These are phyloP conservation scores for Rhinoderma darwinii DNA, from an alignment of 2,113 vertebrate genomes.

Conservation along the genomic window DNA sequence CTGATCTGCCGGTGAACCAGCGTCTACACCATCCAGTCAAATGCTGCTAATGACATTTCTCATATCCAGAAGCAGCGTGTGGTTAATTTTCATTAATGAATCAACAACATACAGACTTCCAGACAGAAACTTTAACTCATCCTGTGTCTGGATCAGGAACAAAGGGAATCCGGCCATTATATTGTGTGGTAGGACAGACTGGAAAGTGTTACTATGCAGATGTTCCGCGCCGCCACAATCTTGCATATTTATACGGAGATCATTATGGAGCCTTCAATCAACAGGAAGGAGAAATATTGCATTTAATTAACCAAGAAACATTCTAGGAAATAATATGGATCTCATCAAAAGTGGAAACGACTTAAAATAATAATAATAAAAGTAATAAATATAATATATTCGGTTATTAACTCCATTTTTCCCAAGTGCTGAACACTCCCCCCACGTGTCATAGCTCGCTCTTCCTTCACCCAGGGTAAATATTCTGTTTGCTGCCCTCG, in stretches of 20 bases:
- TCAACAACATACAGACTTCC: background rate
- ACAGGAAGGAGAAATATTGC: background rate
- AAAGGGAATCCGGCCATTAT: background rate
- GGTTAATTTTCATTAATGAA: constrained; percentile 24
- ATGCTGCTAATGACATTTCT: constrained; percentile 28
- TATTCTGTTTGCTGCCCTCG: too few relatives aligned
- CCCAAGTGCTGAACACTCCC: too few relatives aligned
- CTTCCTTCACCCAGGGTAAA: too few relatives aligned
- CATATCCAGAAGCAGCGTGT: constrained; percentile 24
- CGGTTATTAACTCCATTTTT: too few relatives aligned
- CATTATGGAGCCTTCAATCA: background rate
- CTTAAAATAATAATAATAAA: too few relatives aligned
- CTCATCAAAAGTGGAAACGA: background rate
- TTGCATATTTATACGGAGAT: background rate
- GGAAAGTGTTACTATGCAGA: background rate
- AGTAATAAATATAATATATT: too few relatives aligned
- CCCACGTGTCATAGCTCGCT: too few relatives aligned
- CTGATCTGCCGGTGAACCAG: background rate
- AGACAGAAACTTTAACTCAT: constrained; percentile 13
- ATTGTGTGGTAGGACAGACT: background rate
- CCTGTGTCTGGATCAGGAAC: constrained; percentile 16
- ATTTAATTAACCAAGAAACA: background rate
- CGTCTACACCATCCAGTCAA: constrained; percentile 13
- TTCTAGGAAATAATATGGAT: background rate
- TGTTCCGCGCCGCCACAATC: background rate